Evolutionary conservation across 2,113 vertebrate genomes (phyloP).

Genomic region (Lucifuga dentata): DNA sequence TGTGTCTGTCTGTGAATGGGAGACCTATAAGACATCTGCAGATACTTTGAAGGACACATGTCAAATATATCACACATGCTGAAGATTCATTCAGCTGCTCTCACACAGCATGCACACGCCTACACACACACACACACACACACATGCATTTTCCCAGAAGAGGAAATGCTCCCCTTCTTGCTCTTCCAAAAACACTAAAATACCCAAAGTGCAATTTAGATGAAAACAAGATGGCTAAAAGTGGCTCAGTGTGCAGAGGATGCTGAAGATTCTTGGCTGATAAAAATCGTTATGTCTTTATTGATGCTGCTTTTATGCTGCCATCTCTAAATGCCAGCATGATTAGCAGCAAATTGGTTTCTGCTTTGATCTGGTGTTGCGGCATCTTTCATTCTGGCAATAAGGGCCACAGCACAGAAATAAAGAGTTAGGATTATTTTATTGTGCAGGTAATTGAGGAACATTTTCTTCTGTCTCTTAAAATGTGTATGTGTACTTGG

Average conservation of each 20-base stretch:
- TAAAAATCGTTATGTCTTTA: conserved; percentile 5
- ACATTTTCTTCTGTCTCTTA: not conserved
- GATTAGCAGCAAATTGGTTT: conserved; percentile 27
- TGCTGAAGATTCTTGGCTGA: conserved; percentile 9
- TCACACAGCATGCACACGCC: not conserved
- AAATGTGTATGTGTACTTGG: conserved; percentile 1
- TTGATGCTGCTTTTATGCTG: not conserved
- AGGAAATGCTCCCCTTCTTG: not conserved
- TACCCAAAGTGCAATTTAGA: conserved; percentile 11
- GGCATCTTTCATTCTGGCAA: conserved; percentile 6
- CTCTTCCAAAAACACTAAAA: not conserved
- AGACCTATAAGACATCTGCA: conserved; percentile 62
- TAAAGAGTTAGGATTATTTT: conserved; percentile 11
- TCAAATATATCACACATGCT: conserved; percentile 60
- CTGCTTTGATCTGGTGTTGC: conserved; percentile 1
- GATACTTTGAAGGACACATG: conserved; percentile 62
- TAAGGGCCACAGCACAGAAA: not conserved
- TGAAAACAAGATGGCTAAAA: conserved; percentile 15
- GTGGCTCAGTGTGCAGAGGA: not conserved
- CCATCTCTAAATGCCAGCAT: conserved; percentile 6
- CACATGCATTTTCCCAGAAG: conserved; percentile 9
- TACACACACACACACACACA: conserved; percentile 8
- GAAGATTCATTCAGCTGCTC: conserved; percentile 38
- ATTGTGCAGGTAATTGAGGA: not conserved
- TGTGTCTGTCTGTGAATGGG: not conserved